These are phyloP conservation scores for Nomada ferruginata DNA, from an alignment of 2,888 invertebrate genomes.

Conservation along the genomic window DNA sequence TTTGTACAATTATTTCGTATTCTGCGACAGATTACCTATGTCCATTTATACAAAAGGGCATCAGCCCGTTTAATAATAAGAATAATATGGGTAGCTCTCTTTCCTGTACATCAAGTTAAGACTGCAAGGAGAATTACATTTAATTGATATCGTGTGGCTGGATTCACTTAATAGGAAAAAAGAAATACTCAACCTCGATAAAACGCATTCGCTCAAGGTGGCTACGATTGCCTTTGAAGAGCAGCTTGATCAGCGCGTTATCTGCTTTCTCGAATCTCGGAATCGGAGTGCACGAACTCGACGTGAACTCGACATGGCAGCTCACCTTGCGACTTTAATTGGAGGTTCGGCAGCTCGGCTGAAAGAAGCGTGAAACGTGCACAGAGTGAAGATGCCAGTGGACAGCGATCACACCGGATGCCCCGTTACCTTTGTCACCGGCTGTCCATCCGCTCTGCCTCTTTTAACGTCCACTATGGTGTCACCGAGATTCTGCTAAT, in stretches of 20 bases:
- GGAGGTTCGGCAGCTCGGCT: slow-evolving; percentile 55
- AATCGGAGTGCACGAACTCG: slow-evolving; percentile 27
- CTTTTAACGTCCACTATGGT: slow-evolving; percentile 72
- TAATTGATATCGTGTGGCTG: no score
- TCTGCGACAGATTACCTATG: no score
- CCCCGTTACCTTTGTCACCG: slow-evolving; percentile 80
- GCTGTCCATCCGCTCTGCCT: slow-evolving; percentile 52
- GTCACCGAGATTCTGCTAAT: slow-evolving; percentile 77
- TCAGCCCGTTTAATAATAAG: no score
- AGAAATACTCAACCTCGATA: background rate
- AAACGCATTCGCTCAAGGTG: background rate
- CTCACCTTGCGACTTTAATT: slow-evolving; percentile 59
- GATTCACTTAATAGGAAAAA: background rate
- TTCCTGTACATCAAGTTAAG: no score
- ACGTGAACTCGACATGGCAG: slow-evolving; percentile 23
- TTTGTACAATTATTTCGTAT: no score
- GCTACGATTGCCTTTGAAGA: slow-evolving; percentile 1
- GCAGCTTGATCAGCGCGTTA: slow-evolving; percentile 33
- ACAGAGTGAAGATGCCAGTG: slow-evolving; percentile 53
- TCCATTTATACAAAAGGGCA: no score
- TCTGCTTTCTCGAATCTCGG: slow-evolving; percentile 45
- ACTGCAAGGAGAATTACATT: no score
- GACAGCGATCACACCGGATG: slow-evolving; percentile 24
- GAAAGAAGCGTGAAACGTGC: slow-evolving; percentile 52
- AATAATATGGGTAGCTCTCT: no score